Conservation (phyloP, 2,888 invertebrate species). For the Chesias legatella region DNA sequence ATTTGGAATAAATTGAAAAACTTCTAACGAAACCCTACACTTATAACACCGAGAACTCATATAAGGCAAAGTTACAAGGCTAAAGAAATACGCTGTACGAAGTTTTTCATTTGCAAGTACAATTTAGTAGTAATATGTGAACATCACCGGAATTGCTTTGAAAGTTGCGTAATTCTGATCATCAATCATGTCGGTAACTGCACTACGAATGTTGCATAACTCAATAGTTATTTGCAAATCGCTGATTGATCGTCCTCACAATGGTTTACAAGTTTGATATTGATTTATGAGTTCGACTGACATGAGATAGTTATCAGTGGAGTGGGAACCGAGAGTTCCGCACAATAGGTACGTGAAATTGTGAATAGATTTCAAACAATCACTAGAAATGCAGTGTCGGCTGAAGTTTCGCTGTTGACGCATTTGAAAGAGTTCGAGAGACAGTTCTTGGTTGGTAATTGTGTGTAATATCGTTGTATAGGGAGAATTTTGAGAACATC, state of each 20-base stretch:
- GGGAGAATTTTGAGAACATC: conserved; percentile 10
- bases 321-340: neutral
- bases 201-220: conserved; percentile 13
- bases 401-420: conserved; percentile 14
- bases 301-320: neutral
- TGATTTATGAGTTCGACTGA: conserved; percentile 9
- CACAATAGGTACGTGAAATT: conserved; percentile 5
- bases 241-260: conserved; percentile 10
- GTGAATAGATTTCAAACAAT: conserved; percentile 13
- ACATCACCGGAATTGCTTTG: conserved; percentile 7
- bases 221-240: conserved; percentile 4
- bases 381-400: conserved; percentile 3
- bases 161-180: conserved; percentile 4
- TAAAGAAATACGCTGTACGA: too few species aligned
- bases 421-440: conserved; percentile 8
- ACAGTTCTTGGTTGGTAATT: conserved; percentile 10
- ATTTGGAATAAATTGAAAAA: conserved; percentile 12
- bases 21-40: conserved; percentile 8
- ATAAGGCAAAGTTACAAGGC: too few species aligned
- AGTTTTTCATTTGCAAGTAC: neutral
- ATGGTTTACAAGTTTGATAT: conserved; percentile 13
- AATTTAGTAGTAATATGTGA: conserved; percentile 4
- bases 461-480: conserved; percentile 6
- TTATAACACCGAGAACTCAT: neutral
- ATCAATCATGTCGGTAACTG: conserved; percentile 12